Evolutionary conservation across 2,888 invertebrate genomes (phyloP).

Genomic region (Plebejus melissa): DNA sequence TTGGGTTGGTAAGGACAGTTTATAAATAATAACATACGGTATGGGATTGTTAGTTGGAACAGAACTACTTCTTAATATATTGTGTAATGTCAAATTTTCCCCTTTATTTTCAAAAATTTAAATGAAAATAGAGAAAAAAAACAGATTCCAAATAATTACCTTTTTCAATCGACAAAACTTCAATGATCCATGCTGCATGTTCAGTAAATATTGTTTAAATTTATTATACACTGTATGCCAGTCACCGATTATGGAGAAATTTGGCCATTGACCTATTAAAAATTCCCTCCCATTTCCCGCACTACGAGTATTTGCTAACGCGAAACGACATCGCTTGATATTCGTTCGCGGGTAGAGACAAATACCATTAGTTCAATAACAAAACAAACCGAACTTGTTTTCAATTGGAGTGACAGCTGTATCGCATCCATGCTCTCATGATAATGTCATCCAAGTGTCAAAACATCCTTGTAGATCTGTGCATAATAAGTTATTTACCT

Average conservation of each 20-base stretch:
- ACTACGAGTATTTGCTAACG: no score
- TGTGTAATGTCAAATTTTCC: no score
- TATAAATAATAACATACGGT: no score
- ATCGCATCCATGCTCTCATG: background rate
- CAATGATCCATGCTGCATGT: slow-evolving; percentile 50
- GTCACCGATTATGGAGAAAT: no score
- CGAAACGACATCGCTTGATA: no score
- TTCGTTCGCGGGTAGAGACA: no score
- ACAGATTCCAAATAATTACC: slow-evolving; percentile 43
- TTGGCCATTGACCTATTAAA: no score
- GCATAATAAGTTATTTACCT: slow-evolving; percentile 52
- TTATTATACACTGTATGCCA: background rate
- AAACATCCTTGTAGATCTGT: background rate
- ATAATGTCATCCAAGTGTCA: background rate
- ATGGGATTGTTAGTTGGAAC: no score
- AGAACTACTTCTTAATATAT: no score
- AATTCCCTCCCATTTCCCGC: no score
- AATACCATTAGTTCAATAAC: no score
- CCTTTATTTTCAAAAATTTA: background rate
- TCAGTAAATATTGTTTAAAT: slow-evolving; percentile 33
- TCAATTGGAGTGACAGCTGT: background rate
- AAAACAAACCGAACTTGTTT: background rate
- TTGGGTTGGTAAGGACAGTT: no score
- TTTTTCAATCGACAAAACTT: slow-evolving; percentile 46
- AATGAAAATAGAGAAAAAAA: background rate